Evolutionary conservation across 2,888 invertebrate species (phyloP).

Genomic region (Noctua janthe): DNA sequence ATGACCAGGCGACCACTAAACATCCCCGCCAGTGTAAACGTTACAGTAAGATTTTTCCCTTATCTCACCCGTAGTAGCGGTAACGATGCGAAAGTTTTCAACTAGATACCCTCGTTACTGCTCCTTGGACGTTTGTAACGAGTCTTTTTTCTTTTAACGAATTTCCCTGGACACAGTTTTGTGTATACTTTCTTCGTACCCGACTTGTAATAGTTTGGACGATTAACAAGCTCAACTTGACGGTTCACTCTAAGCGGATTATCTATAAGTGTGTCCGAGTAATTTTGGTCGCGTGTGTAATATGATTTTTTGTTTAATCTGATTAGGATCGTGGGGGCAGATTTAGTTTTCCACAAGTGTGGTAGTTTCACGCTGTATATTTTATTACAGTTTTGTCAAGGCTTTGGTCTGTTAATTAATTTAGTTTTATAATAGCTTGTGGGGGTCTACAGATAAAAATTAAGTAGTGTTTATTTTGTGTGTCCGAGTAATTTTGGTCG

Average conservation of each 20-base stretch:
- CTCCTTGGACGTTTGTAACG: constrained; percentile 77
- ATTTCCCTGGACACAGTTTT: constrained; percentile 74
- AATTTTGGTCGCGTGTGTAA: constrained; percentile 65
- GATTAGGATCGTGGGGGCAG: constrained; percentile 42
- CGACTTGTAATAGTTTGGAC: constrained; percentile 66
- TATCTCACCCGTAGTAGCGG: constrained; percentile 77
- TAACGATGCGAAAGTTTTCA: constrained; percentile 85
- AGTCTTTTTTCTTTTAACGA: constrained; percentile 80
- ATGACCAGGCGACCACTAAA: constrained; percentile 33
- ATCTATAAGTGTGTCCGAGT: constrained; percentile 62
- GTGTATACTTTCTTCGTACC: constrained; percentile 65
- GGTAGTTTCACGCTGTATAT: constrained; percentile 5
- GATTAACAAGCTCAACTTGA: constrained; percentile 66
- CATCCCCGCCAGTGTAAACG: constrained; percentile 70
- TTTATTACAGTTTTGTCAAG: neutral
- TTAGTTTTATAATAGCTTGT: neutral
- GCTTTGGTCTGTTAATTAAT: constrained; percentile 5
- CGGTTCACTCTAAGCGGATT: constrained; percentile 63
- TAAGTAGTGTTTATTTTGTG: constrained; percentile 44
- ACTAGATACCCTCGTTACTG: constrained; percentile 78
- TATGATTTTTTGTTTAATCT: constrained; percentile 64
- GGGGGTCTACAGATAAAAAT: neutral
- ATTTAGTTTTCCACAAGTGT: constrained; percentile 23
- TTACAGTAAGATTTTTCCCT: constrained; percentile 80
- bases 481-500: constrained; percentile 58